A percentile compares a stretch with the other conserved stretches of the same genome.
phyloP scores from a whole-genome alignment of 1,140 invertebrate genomes.

The Dinoponera quadriceps region DNA sequence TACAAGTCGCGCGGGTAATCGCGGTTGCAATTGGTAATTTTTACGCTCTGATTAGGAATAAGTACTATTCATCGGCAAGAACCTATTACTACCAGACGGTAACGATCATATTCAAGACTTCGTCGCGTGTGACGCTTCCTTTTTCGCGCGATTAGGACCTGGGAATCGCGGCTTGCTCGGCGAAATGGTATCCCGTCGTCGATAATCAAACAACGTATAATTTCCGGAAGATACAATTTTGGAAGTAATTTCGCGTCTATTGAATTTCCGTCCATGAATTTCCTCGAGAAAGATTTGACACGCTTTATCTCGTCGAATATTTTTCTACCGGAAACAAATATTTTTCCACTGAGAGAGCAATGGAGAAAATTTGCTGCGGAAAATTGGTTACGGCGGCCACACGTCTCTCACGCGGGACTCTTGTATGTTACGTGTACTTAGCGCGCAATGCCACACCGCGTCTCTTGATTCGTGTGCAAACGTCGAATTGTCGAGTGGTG shows the following conservation, averaged over 20 bases:
- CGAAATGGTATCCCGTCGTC: neutral
- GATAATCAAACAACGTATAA: neutral
- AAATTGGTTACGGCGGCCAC: too few species aligned
- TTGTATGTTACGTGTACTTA: too few species aligned
- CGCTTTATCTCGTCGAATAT: too few species aligned
- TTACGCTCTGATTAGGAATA: constrained; percentile 49
- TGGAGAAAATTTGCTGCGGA: too few species aligned
- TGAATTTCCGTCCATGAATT: too few species aligned
- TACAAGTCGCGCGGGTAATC: constrained; percentile 30
- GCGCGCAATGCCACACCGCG: too few species aligned
- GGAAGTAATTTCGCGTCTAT: constrained; percentile 30
- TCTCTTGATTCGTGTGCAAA: too few species aligned
- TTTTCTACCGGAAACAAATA: too few species aligned
- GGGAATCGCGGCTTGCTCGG: neutral
- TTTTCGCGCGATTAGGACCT: neutral
- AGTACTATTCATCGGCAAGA: neutral
- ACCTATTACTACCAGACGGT: neutral
- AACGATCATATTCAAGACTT: constrained; percentile 31
- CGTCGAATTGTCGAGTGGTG: too few species aligned
- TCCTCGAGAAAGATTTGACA: too few species aligned
- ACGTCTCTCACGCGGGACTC: too few species aligned
- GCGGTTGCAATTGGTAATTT: constrained; percentile 10
- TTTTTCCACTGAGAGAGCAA: too few species aligned
- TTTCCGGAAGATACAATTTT: neutral
- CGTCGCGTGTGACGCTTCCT: neutral